Percentiles rank a stretch among this genome's conserved stretches.
phyloP scores from a whole-genome alignment of 2,113 vertebrate species.

The Pteropus alecto region DNA sequence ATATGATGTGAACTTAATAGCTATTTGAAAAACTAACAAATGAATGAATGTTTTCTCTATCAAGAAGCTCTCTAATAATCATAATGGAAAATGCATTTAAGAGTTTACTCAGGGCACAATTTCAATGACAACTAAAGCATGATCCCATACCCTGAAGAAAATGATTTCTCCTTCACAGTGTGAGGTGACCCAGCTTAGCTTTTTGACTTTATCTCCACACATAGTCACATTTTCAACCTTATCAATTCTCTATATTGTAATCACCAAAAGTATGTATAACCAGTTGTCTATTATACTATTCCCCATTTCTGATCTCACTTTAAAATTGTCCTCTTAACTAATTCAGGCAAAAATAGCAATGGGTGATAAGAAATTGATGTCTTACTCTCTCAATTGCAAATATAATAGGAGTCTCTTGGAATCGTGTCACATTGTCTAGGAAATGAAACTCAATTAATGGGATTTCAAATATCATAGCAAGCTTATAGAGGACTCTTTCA shows the following conservation, averaged over 20 bases:
- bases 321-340: not conserved
- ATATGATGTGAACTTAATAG: fast-evolving
- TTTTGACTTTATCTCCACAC: not conserved
- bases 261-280: too few relatives aligned
- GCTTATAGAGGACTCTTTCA: too few relatives aligned
- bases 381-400: not conserved
- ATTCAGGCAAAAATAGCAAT: not conserved
- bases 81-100: not conserved
- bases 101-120: not conserved
- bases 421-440: too few relatives aligned
- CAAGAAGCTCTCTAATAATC: not conserved
- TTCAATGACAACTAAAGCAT: not conserved
- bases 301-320: not conserved
- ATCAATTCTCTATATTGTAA: not conserved
- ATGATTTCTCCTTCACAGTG: not conserved
- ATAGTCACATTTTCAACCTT: not conserved
- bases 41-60: not conserved
- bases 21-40: not conserved
- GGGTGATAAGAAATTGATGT: not conserved
- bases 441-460: not conserved
- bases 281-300: not conserved
- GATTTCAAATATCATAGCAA: not conserved
- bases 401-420: not conserved
- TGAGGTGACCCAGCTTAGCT: too few relatives aligned
- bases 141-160: not conserved